Evolutionary conservation across 2,113 vertebrate species (phyloP), one percentile per base, ranked within the genome.

Genomic region (Pomatorhinus ruficollis): DNA sequence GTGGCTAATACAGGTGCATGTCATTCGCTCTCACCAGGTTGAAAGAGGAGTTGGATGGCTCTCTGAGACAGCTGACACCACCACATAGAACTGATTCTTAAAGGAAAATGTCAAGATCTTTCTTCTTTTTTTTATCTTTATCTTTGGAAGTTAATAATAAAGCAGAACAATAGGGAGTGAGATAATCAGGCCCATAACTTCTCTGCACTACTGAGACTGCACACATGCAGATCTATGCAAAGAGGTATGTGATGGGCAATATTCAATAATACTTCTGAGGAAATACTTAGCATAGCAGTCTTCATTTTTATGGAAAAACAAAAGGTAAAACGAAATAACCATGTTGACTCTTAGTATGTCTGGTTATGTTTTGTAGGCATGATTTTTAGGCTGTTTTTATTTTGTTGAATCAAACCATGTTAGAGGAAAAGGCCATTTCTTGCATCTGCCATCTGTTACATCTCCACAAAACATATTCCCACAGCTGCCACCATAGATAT

Each of bases 371-470:
- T 59, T 30, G 11, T 40, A 83, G 52, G 37, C 13, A 12, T 45
- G 28, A 31, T 16, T 52, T 52, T 42, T 56, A 85, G 31, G 28
- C 56, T 87, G 28, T 28, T 88, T 87, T 61, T 79, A 28, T 86
- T 83, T 81, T 92, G 60, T 90, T 77, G 54, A 86, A 63, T 88
- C 39, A 72, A 84, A 70, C 7, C 7, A 50, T 28, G 37, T 63
- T 16, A 70, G 64, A 89, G 27, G 68, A 78, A 70, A 92, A 93
- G 39, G 30, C 28, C 76, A 21, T 40, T 93, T 94, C 44, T 86
- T 88, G 44, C 56, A 63, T 92, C 71, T 93, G 52, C 71, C 83
- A 83, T 93, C 96, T 93, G 88, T 92, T 77, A 28, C 22, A 83
- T 86, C 59, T 77, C 71, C 39, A 88, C 42, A 86, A 88, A 89